Base-by-base conservation (phyloP, 1,140 invertebrate species). In the Macrobrachium rosenbergii region DNA sequence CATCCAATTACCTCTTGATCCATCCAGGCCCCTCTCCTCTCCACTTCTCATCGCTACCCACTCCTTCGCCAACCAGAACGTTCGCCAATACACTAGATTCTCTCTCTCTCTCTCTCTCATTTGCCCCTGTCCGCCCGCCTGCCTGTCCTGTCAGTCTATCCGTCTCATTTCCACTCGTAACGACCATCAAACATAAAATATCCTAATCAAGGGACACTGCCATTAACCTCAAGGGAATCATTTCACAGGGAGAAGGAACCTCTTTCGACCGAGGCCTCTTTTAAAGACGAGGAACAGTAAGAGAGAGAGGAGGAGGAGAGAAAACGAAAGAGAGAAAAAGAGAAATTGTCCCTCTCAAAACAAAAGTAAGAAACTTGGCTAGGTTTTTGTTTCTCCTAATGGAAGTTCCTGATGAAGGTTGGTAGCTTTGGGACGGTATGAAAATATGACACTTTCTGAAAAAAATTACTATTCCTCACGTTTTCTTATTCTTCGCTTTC, bases 281-380 rank as follows among this genome's bases (percentile, higher is more conserved):
- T n/a, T n/a, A 45, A 76, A 45, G 43, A 45, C 19, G 73, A 76
- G 73, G 73, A 76, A 45, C 23, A 76, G 73, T 45, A 62, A 21
- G 77, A 79, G 77, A n/a, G 37, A 43, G 77, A 79, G 77, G 58
- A 60, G 58, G 45, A n/a, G 45, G 58, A 72, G 45, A 28, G 75
- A 76, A 23, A 76, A 23, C 21, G 75, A 52, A 23, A 52, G 75
- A 77, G n/a, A 76, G 73, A 23, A 8, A 43, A 12, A 2, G 73
- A 76, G n/a, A 76, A 8, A 19, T 7, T 19, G 0, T 10, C 17
- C 43, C n/a, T 11, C 3, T 12, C 37, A 11, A 52, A 52, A 52
- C 52, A 52, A 52, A 52, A 52, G 52, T 52, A 12, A 52, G 52
- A 52, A 52, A 52, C 52, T 52, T 52, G 52, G 52, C 52, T 52